Conservation (phyloP, 2,797 vertebrate genomes). For the Helicolenus hilgendorfi region DNA sequence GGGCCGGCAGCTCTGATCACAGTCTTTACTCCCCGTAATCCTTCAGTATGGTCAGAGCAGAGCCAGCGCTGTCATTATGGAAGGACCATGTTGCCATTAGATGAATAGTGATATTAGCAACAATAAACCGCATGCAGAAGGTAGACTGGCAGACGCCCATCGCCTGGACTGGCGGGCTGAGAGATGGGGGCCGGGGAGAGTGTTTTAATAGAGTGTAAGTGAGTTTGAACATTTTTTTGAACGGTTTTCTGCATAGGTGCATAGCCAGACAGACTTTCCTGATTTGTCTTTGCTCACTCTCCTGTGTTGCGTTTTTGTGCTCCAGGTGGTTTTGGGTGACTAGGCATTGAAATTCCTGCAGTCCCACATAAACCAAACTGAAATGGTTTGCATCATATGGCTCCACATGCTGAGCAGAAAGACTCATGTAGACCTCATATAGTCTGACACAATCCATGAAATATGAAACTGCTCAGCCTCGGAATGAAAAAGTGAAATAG, state of each 20-base stretch:
- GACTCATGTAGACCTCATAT: not conserved
- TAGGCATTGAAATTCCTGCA: not conserved
- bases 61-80: constrained; percentile 26
- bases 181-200: not conserved
- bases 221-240: constrained; percentile 20
- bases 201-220: constrained; percentile 22
- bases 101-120: constrained; percentile 58
- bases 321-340: not conserved
- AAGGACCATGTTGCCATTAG: constrained; percentile 41
- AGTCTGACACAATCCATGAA: not conserved
- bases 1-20: constrained; percentile 18
- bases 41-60: constrained; percentile 21
- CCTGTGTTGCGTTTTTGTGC: constrained; percentile 4
- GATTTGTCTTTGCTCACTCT: not conserved
- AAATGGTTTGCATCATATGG: not conserved
- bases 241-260: not conserved
- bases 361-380: not conserved
- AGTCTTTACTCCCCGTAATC: not conserved
- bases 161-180: not conserved
- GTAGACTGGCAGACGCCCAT: constrained; percentile 67
- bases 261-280: not conserved
- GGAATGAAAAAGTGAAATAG: not conserved
- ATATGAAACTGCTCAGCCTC: not conserved
- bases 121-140: constrained; percentile 49
- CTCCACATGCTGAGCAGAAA: not conserved